These are phyloP conservation scores for Eupristina koningsbergeri DNA, from an alignment of 1,140 invertebrate species.

Conservation along the genomic window DNA sequence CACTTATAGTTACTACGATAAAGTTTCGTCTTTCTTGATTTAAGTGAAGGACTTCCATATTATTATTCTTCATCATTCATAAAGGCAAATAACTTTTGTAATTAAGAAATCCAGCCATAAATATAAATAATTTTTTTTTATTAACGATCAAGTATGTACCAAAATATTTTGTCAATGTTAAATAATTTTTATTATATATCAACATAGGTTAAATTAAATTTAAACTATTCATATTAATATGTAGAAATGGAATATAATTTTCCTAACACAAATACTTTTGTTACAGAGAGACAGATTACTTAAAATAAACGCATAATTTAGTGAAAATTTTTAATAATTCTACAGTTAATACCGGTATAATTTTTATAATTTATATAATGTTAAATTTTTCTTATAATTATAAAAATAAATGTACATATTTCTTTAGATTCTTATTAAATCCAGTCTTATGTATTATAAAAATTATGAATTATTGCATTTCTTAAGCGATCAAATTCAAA, in stretches of 20 bases:
- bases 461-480: background rate
- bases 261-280: no score
- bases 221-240: no score
- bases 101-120: background rate
- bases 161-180: no score
- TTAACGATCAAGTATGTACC: no score
- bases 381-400: background rate
- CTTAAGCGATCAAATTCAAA: background rate
- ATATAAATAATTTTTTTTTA: background rate
- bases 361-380: no score
- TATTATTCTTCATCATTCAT: background rate
- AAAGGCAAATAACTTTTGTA: background rate
- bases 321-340: no score
- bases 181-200: no score
- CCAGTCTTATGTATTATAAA: background rate
- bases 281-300: no score
- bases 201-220: no score
- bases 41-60: background rate
- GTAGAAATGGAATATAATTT: no score
- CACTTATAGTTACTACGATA: background rate
- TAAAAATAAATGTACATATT: background rate
- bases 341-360: no score
- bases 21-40: constrained; percentile 11
- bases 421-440: background rate
- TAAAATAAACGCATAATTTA: no score